Base-by-base conservation (phyloP, 1,140 invertebrate species). In the Globodera ellingtonae region DNA sequence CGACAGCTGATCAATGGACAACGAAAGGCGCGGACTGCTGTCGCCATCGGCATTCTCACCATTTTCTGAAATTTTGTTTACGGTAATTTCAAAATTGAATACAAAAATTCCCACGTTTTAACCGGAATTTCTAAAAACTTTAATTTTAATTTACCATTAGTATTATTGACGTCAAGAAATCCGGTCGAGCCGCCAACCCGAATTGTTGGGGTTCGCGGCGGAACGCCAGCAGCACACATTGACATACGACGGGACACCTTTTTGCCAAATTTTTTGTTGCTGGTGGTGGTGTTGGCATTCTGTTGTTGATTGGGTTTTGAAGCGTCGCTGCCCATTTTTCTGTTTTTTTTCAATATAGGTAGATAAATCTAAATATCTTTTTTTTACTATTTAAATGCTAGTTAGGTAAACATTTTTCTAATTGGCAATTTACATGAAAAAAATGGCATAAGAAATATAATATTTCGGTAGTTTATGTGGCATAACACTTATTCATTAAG, bases 201-300 rank as follows among this genome's bases (percentile, higher is more conserved):
- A 65, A 73, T 73, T 47, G 80, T 44, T 46, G 80, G 48, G 46
- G 80, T 46, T 79, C 15, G 46, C 21, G 73, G 44, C 10, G 79
- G 13, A 62, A 62, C 18, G 56, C 56, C 56, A 62, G 56, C 35
- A 3, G 78, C 66, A 13, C 69, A 44, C 65, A 80, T 67, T n/a
- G 79, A 70, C 79, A 72, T 80, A 21, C 62, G 56, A 24, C 79
- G 69, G 48, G 65, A 52, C 67, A 79, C 59, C 52, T 74, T 69
- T 13, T 59, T 69, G 7, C 56, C 56, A 10, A n/a, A n/a, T 62
- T 62, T 62, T 10, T 62, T 62, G 56, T 18, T 62, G 56, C 10
- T 18, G 18, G 4, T 18, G 18, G 4, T 52, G 56, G 10, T 18
- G 15, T 62, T 62, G 56, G 56, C 56, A 62, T 18, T 62, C 15